Conservation (phyloP, 2,797 vertebrate genomes). For the Neosilurus mollespiculum region DNA sequence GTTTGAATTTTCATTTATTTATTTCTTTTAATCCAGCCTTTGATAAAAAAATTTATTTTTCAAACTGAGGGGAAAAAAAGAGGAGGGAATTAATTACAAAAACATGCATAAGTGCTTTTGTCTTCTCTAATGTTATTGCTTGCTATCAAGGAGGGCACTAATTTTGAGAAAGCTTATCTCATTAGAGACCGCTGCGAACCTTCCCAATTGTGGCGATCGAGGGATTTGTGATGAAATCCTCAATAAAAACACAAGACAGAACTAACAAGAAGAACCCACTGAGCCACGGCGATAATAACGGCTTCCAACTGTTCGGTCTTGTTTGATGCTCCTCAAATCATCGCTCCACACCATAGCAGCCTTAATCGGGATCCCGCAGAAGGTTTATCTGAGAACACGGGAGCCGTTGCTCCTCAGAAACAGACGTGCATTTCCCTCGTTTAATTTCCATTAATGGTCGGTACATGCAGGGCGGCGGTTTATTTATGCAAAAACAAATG, state of each 20-base stretch:
- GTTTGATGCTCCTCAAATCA: conserved; percentile 41
- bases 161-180: conserved; percentile 44
- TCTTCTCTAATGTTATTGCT: background rate
- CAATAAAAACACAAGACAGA: conserved; percentile 33
- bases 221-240: conserved; percentile 45
- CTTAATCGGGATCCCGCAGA: conserved; percentile 48
- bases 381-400: conserved; percentile 20
- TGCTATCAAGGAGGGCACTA: conserved; percentile 11
- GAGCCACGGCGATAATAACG: conserved; percentile 41
- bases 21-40: too few relatives aligned
- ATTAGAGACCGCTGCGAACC: conserved; percentile 22
- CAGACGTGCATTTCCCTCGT: conserved; percentile 27
- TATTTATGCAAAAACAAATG: conserved; percentile 40
- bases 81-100: background rate
- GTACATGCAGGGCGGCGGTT: conserved; percentile 33
- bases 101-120: background rate
- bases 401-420: conserved; percentile 37
- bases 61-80: background rate
- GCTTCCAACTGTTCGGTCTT: conserved; percentile 46
- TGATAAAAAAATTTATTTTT: too few relatives aligned
- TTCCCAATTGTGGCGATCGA: conserved; percentile 2
- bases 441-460: conserved; percentile 48
- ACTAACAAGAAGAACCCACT: conserved; percentile 38
- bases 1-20: too few relatives aligned
- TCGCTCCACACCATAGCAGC: conserved; percentile 3